A percentile compares a stretch with the other conserved stretches of the same genome.
Evolutionary conservation across 2,888 invertebrate species (phyloP).

Genomic region (Rhopalosiphum nymphaeae): DNA sequence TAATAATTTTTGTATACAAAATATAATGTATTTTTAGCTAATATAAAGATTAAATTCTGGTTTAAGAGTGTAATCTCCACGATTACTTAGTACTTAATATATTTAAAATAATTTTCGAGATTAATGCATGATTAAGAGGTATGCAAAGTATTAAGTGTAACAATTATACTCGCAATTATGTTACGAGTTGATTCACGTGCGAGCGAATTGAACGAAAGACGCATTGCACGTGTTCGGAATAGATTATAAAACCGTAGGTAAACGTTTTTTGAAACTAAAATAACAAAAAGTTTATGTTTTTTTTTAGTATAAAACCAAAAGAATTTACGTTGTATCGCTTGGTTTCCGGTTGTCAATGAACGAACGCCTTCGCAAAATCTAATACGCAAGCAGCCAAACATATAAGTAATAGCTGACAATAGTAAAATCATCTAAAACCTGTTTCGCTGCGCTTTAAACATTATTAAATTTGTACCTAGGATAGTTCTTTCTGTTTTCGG

Average conservation of each 20-base stretch:
- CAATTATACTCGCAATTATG: not conserved
- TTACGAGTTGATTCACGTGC: not conserved
- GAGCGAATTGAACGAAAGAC: not conserved
- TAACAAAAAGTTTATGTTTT: not conserved
- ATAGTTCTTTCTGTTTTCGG: not conserved
- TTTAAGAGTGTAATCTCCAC: not conserved
- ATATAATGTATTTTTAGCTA: not conserved
- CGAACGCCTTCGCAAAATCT: conserved; percentile 43
- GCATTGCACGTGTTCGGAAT: not conserved
- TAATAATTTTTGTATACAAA: not conserved
- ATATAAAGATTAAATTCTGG: not conserved
- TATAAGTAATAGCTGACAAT: not conserved
- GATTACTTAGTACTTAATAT: not conserved
- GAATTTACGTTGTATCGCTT: not conserved
- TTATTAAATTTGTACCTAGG: not conserved
- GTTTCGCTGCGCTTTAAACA: conserved; percentile 27
- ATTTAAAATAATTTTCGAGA: not conserved
- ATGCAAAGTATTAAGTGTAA: not conserved
- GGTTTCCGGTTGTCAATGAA: conserved; percentile 47
- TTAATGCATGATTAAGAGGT: not conserved
- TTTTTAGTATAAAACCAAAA: not conserved
- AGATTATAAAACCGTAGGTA: not conserved
- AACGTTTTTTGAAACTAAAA: not conserved
- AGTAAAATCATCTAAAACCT: conserved; percentile 31
- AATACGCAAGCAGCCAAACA: not conserved